Base-by-base conservation (phyloP, 2,797 vertebrate species). In the Simalia tracyae region DNA sequence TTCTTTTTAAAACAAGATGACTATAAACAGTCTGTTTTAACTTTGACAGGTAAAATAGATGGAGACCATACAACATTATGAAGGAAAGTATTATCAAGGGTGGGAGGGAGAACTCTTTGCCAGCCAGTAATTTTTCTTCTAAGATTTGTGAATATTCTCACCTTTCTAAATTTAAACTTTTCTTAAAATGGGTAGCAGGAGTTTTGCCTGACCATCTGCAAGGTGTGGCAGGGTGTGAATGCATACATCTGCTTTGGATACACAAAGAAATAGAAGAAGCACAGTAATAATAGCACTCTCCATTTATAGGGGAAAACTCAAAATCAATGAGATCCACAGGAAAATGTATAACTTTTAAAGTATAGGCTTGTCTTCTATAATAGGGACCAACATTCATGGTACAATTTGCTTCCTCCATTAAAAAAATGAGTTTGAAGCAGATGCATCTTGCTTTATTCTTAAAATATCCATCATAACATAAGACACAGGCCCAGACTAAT, bases 81-180 rank as follows among this genome's bases (percentile, higher is more conserved):
- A 95, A 14, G 63, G 61, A 88, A 90, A 84, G 28, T 9, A 88
- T 90, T 96, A 94, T 96, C 95, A 95, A 94, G 90, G 90, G 86
- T 93, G 92, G 95, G 96, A 94, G 31, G 89, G 54, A 63, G 46
- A 97, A 95, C 92, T 56, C 61, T 90, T 36, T 88, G 31, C 36
- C n/a, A 68, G 31, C 95, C 76, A 81, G 94, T 94, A 95, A 96
- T 96, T 93, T 96, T 95, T 95, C 92, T 93, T 94, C 93, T 92
- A 95, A 93, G 94, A 96, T 96, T 96, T 96, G 94, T 96, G 94
- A 96, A 96, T 97, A 97, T 96, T 96, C 96, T 95, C 94, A 95
- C 90, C 92, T 96, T 96, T 94, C 89, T 96, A 96, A 92, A 94
- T 96, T 95, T 96, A 95, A 96, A 94, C 94, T 96, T 94, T 96